phyloP scores from a whole-genome alignment of 1,140 invertebrate genomes.

The Meloidogyne hapla region DNA sequence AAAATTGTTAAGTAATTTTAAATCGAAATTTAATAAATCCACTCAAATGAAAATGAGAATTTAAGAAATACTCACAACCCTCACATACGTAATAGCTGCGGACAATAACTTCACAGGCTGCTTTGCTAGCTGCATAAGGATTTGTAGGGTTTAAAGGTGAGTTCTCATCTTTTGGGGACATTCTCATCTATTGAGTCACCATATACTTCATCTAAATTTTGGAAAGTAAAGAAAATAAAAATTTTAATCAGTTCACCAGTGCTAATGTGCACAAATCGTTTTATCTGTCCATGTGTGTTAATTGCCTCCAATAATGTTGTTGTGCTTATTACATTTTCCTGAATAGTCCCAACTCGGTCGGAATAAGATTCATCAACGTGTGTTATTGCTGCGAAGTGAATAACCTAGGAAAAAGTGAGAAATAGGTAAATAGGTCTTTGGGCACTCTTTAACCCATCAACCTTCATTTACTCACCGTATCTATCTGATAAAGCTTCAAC shows the following conservation, averaged over 20 bases:
- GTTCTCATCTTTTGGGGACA: constrained; percentile 54
- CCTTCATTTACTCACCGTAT: constrained; percentile 27
- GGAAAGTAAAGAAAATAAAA: too few species aligned
- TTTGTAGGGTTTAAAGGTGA: constrained; percentile 62
- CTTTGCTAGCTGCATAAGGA: constrained; percentile 63
- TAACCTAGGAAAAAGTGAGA: constrained; percentile 46
- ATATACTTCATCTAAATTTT: constrained; percentile 61
- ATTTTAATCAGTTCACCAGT: constrained; percentile 49
- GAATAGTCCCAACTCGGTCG: constrained; percentile 63
- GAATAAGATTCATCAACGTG: constrained; percentile 64
- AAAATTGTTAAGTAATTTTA: too few species aligned
- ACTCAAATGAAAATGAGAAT: not conserved
- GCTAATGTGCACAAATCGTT: constrained; percentile 62
- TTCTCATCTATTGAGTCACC: constrained; percentile 57
- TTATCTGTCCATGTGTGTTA: constrained; percentile 41
- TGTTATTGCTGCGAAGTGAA: constrained; percentile 64
- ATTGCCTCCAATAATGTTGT: constrained; percentile 59
- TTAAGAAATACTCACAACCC: not conserved
- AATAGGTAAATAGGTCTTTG: too few species aligned
- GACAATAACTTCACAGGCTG: constrained; percentile 59
- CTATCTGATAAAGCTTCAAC: constrained; percentile 47
- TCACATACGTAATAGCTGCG: constrained; percentile 54
- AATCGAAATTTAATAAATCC: too few species aligned
- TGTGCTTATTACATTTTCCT: constrained; percentile 63
- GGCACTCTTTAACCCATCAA: too few species aligned